Conservation (phyloP, 2,888 invertebrate genomes). For the Amaurobius ferox region DNA sequence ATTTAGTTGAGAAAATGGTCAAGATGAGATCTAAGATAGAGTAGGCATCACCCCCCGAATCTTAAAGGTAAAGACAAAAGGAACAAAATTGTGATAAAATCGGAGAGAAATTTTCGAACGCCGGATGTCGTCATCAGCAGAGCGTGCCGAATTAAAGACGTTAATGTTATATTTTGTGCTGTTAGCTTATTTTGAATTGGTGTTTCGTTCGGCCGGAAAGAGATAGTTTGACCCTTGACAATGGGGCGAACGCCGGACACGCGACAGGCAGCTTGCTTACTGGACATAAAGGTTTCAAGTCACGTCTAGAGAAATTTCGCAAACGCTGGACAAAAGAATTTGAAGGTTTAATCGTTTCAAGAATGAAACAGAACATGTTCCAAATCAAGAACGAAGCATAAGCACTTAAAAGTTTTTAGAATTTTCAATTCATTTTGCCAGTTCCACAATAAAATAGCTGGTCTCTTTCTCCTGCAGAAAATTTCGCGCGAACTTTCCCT, state of each 20-base stretch:
- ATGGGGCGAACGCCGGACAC: conserved; percentile 50
- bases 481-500: too few species aligned
- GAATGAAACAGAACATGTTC: too few species aligned
- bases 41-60: conserved; percentile 6
- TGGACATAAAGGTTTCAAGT: not conserved
- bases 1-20: conserved; percentile 23
- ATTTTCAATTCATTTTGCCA: too few species aligned
- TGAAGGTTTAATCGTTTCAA: too few species aligned
- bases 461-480: too few species aligned
- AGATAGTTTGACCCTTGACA: conserved; percentile 19
- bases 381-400: too few species aligned
- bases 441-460: too few species aligned
- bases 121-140: conserved; percentile 57
- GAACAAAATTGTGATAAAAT: conserved; percentile 23
- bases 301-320: not conserved
- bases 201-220: conserved; percentile 34
- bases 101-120: conserved; percentile 36
- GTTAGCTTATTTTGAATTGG: conserved; percentile 44
- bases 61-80: conserved; percentile 40
- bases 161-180: conserved; percentile 28
- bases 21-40: conserved; percentile 37
- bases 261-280: not conserved
- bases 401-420: too few species aligned
- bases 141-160: conserved; percentile 68
- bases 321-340: too few species aligned